Evolutionary conservation across 2,888 invertebrate genomes (phyloP).

Genomic region (Gandaritis pyraliata): DNA sequence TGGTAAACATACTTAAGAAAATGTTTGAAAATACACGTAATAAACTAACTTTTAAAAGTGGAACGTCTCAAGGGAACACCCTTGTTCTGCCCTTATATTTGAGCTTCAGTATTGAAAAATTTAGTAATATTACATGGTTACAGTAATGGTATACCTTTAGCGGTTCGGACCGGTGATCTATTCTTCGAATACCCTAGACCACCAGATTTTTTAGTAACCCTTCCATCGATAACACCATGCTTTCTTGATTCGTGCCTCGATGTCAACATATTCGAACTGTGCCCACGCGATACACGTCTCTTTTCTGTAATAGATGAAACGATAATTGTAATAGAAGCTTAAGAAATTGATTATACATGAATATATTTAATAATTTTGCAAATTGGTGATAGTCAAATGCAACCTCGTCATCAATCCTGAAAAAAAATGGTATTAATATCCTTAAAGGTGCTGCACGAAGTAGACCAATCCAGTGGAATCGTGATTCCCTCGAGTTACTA

Average conservation of each 20-base stretch:
- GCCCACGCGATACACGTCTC: background rate
- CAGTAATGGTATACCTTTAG: slow-evolving; percentile 3
- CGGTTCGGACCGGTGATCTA: slow-evolving; percentile 2
- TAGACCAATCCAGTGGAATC: no score
- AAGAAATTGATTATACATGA: no score
- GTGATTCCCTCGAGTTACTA: no score
- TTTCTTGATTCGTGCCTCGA: slow-evolving; percentile 11
- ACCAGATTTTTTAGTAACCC: slow-evolving; percentile 5
- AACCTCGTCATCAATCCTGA: background rate
- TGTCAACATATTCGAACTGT: slow-evolving; percentile 17
- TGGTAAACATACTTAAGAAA: background rate
- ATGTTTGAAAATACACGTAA: background rate
- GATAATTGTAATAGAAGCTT: background rate
- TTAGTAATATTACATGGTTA: background rate
- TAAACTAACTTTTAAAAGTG: background rate
- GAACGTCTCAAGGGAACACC: slow-evolving; percentile 5
- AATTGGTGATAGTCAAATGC: no score
- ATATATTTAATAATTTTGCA: no score
- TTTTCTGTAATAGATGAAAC: slow-evolving; percentile 18
- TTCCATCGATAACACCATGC: slow-evolving; percentile 13
- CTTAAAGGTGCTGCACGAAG: no score
- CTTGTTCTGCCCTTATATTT: slow-evolving; percentile 4
- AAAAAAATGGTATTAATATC: background rate
- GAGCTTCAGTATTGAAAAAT: background rate
- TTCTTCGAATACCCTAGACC: slow-evolving; percentile 1